Percentiles rank a stretch among this genome's conserved stretches.
Conservation (phyloP, 1,140 invertebrate genomes). For the Stratiolaelaps scimitus region DNA sequence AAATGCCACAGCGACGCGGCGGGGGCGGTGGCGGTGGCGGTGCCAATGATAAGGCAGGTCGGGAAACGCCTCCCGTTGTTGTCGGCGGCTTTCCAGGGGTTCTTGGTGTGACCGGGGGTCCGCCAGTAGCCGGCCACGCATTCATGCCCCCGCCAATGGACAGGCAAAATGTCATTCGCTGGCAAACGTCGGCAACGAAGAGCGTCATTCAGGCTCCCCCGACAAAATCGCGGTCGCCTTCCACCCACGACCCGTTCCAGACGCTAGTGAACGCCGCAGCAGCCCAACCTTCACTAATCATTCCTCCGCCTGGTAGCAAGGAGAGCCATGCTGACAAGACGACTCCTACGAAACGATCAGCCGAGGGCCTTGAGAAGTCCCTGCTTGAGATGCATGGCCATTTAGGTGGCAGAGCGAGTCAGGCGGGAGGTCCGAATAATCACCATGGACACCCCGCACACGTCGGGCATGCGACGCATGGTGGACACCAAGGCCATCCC, state of each 20-base stretch:
- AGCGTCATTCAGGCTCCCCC: constrained; percentile 24
- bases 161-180: constrained; percentile 8
- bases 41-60: constrained; percentile 33
- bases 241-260: constrained; percentile 58
- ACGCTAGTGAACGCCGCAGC: constrained; percentile 73
- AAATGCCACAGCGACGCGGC: constrained; percentile 36
- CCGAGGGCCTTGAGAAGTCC: constrained; percentile 37
- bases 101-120: constrained; percentile 7
- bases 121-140: constrained; percentile 11
- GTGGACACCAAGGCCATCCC: neutral
- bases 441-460: constrained; percentile 29
- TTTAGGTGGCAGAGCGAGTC: constrained; percentile 1
- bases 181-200: constrained; percentile 16
- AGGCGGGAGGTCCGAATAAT: no score
- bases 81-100: constrained; percentile 30
- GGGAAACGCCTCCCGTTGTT: constrained; percentile 19
- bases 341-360: constrained; percentile 29
- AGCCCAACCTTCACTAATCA: constrained; percentile 64
- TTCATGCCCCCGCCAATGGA: constrained; percentile 25
- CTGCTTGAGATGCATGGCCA: constrained; percentile 35
- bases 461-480: neutral
- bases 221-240: constrained; percentile 21
- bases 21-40: constrained; percentile 28
- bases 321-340: constrained; percentile 32
- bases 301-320: constrained; percentile 47